phyloP scores from a whole-genome alignment of 2,113 vertebrate genomes.

The Ivindomyrus marchei region DNA sequence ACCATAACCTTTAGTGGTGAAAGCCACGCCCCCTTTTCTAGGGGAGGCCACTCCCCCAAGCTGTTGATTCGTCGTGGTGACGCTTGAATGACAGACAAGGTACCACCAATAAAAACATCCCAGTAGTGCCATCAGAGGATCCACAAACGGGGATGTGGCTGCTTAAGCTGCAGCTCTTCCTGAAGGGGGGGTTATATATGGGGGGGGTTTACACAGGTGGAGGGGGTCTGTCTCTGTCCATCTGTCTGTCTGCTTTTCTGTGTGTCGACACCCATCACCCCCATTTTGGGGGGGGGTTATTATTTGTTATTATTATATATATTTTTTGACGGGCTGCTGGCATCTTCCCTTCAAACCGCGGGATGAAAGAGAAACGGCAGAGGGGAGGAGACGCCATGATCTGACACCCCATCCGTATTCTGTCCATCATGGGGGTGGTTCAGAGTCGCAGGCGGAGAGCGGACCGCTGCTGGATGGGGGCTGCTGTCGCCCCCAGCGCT shows the following conservation, averaged over 20 bases:
- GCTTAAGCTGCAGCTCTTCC: not conserved
- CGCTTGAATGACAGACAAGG: not conserved
- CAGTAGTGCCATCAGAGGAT: not conserved
- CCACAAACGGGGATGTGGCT: not conserved
- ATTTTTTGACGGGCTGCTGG: not conserved
- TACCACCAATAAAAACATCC: not conserved
- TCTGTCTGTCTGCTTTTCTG: not conserved
- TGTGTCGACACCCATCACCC: not conserved
- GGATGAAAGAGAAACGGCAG: not conserved
- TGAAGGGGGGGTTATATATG: not conserved
- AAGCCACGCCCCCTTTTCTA: not conserved
- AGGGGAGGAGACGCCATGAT: not conserved
- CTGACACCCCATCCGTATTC: conserved; percentile 13
- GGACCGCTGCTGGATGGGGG: not conserved
- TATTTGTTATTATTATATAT: conserved; percentile 3
- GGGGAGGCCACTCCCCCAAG: not conserved
- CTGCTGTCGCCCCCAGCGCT: not conserved
- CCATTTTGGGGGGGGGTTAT: not conserved
- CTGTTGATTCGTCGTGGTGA: not conserved
- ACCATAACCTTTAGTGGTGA: not conserved
- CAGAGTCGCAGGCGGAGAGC: not conserved
- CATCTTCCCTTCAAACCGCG: conserved; percentile 1
- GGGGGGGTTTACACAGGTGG: not conserved
- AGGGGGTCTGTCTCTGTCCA: not conserved
- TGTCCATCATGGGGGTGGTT: conserved; percentile 14